These are phyloP conservation scores for Prinia subflava DNA, from an alignment of 2,113 vertebrate genomes.

Conservation along the genomic window DNA sequence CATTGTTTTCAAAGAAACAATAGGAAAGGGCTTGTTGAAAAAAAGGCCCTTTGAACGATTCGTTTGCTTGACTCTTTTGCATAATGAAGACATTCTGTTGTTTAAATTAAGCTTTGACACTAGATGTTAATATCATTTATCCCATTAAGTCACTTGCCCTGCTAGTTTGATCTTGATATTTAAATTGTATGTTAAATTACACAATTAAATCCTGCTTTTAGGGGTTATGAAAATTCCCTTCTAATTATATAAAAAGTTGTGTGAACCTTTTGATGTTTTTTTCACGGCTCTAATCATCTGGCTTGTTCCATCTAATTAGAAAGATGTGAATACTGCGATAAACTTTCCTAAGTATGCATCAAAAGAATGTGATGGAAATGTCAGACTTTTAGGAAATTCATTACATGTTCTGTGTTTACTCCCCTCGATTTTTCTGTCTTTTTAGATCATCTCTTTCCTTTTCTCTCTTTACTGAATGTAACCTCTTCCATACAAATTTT, in stretches of 20 bases:
- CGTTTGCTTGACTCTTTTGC: conserved; percentile 74
- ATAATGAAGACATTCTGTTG: conserved; percentile 82
- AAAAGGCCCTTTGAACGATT: conserved; percentile 70
- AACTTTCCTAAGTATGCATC: conserved; percentile 62
- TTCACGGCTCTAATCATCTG: conserved; percentile 60
- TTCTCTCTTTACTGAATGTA: not conserved
- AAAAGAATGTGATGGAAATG: conserved; percentile 50
- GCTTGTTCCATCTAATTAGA: conserved; percentile 69
- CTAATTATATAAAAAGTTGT: conserved; percentile 71
- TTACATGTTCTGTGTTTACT: conserved; percentile 20
- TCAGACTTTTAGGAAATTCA: conserved; percentile 55
- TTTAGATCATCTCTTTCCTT: not conserved
- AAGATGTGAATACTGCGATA: conserved; percentile 64
- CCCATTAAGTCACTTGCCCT: conserved; percentile 80
- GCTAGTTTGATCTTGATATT: conserved; percentile 79
- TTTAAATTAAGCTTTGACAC: conserved; percentile 85
- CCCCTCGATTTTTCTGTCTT: not conserved
- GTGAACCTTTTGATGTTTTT: conserved; percentile 69
- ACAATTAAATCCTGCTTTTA: conserved; percentile 75
- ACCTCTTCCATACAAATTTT: not conserved
- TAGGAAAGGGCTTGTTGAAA: conserved; percentile 71
- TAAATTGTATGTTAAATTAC: conserved; percentile 81
- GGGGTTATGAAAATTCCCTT: conserved; percentile 71
- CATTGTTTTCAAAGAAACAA: conserved; percentile 83
- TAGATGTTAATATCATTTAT: conserved; percentile 79